Base-by-base conservation (phyloP, 2,888 invertebrate genomes). In the Blastobasis adustella region DNA sequence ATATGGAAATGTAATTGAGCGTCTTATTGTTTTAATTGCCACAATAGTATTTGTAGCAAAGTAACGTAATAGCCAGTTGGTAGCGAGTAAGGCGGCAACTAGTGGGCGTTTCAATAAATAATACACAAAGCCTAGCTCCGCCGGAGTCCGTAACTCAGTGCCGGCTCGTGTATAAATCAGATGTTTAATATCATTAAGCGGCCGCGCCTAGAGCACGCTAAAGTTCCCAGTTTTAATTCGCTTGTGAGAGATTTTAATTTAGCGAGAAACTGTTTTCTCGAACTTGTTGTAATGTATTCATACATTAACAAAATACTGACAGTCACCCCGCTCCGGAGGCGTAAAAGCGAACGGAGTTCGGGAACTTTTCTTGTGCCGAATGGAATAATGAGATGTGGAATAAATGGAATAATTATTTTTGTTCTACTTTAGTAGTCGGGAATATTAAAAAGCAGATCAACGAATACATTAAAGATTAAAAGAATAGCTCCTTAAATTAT, bases 111-210 rank as follows among this genome's bases (percentile, higher is more conserved):
- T 41, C 23, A 23, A 23, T 23, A 23, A 23, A 49, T 37, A 43
- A 37, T 37, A 47, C 5, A 39, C 4, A 8, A 8, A 37, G 38
- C 46, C 8, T n/a, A 37, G 38, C 36, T 42, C 47, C 37, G 48
- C 47, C 45, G 58, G 54, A 59, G 55, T 58, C 60, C 63, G 58
- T 76, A 73, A 73, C 61, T 76, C 69, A 69, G 59, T 62, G 58
- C 66, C 58, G 62, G 66, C 66, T 69, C 72, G 75, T 75, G 63
- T 76, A 82, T 82, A 82, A 82, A 82, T 82, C 81, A 82, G 71
- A 74, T 76, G 69, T 79, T 79, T 83, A 82, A 82, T 83, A 82
- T 75, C 65, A 80, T 79, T 79, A 80, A 76, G 72, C 74, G 66
- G 71, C 71, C 72, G 67, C 71, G 79, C 77, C 79, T 77, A 78